Base-by-base conservation (phyloP, 2,888 invertebrate genomes). In the Tenthredo scrophulariae region DNA sequence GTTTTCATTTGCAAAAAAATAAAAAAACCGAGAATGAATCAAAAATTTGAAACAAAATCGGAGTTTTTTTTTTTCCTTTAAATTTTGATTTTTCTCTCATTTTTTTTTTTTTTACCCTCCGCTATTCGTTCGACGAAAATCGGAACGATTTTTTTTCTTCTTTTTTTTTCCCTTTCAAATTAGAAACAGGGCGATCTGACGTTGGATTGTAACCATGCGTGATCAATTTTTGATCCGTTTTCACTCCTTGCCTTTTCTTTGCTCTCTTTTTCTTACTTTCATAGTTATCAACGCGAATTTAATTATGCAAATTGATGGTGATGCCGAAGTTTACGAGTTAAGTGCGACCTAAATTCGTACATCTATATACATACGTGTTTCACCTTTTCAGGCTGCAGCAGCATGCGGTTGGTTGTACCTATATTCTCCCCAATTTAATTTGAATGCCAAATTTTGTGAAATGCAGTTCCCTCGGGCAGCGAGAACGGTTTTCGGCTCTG, bases 361-460 rank as follows among this genome's bases (percentile, higher is more conserved):
- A 40, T 29, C 15, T 29, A 29, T 54, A 54, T 50, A 50, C 29
- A 46, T 43, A 2, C 18, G 18, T 43, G 22, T 10, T 74, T 74
- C 72, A n/a, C 13, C 22, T 74, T 74, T 74, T 43, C 43, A 43
- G 40, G 10, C 13, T 5, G 26, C 18, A 33, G 6, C 33, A 67
- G 10, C 18, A 67, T 29, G 26, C 33, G 33, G 13, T 10, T 67
- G 33, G 13, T 26, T 67, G 33, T 67, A 67, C 15, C 6, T 74
- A 43, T 43, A 43, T 43, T 3, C 18, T 70, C 10, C 29, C 77
- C 77, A 77, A 77, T 77, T 80, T 80, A 80, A 80, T 80, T 80
- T 80, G 62, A 80, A 80, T 62, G 50, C 37, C 80, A 80, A 80
- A 80, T 80, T 80, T 80, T 13, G 62, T 15, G 22, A 33, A 80